Base-by-base conservation (phyloP, 2,888 invertebrate genomes). In the Eumacrocentrus americanus region DNA sequence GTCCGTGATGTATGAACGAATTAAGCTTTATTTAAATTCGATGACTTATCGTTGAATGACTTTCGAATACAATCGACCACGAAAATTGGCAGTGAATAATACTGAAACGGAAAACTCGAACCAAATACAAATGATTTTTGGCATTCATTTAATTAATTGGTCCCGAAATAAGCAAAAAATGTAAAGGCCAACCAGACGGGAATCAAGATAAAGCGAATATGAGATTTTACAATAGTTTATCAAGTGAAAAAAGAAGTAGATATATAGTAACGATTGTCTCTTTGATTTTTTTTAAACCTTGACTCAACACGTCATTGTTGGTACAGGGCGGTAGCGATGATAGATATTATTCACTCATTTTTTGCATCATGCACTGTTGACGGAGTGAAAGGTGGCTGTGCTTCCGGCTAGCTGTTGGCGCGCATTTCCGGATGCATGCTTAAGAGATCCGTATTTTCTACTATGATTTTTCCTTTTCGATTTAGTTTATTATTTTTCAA, bases 321-420 rank as follows among this genome's bases (percentile, higher is more conserved):
- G 22, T 46, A 29, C 22, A 37, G 29, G 42, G 50, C 51, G 50
- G 50, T 44, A 22, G 14, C 12, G 14, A 37, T 37, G 34, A 14
- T 40, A 38, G 37, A 22, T 18, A 38, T 53, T 53, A 4, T 35
- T 35, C n/a, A 2, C 2, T 35, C 16, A 40, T n/a, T 50, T 58
- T 40, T 62, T 53, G 58, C 58, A 61, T 59, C 48, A 46, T 55
- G 63, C 62, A 64, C 60, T 61, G 62, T 66, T 64, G 62, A 67
- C 40, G 61, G 46, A 58, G 60, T 58, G 52, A 61, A 61, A 29
- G 37, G 60, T 71, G 73, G 71, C 70, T 70, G 69, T 73, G 69
- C 67, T 70, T 66, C 61, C 67, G 69, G 71, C 67, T 72, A 72
- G 72, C 70, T 71, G 71, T 64, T 53, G 52, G 61, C 64, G 48